These are phyloP conservation scores for Cariama cristata DNA, from an alignment of 2,113 vertebrate species.

Conservation along the genomic window DNA sequence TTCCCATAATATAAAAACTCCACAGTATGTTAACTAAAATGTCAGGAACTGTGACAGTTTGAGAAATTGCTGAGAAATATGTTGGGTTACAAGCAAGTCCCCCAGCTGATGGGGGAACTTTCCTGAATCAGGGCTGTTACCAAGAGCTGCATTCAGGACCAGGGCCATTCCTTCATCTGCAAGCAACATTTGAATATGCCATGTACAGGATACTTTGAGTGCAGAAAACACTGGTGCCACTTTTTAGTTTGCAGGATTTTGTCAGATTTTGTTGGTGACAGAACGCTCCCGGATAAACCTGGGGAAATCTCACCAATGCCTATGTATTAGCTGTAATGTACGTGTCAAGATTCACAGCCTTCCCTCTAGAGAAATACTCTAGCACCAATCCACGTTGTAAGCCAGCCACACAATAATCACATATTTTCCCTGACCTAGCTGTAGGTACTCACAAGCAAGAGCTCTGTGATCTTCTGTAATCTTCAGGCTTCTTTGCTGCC, in stretches of 20 bases:
- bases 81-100: neutral
- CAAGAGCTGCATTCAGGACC: neutral
- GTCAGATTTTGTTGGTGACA: neutral
- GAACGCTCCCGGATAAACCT: neutral
- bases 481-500: neutral
- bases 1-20: neutral
- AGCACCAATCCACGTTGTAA: neutral
- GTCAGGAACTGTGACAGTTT: neutral
- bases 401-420: neutral
- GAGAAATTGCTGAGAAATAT: neutral
- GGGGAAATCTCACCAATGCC: neutral
- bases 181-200: neutral
- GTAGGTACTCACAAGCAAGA: neutral
- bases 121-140: neutral
- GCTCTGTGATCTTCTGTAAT: neutral
- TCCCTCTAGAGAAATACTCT: slow-evolving; percentile 5
- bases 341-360: neutral
- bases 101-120: neutral
- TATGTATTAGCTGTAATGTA: neutral
- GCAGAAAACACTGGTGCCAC: neutral
- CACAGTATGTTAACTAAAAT: neutral
- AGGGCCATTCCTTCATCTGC: neutral
- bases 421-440: neutral
- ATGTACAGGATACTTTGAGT: neutral
- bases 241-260: neutral